Base-by-base conservation (phyloP, 2,113 vertebrate genomes). In the Brienomyrus longianalis region DNA sequence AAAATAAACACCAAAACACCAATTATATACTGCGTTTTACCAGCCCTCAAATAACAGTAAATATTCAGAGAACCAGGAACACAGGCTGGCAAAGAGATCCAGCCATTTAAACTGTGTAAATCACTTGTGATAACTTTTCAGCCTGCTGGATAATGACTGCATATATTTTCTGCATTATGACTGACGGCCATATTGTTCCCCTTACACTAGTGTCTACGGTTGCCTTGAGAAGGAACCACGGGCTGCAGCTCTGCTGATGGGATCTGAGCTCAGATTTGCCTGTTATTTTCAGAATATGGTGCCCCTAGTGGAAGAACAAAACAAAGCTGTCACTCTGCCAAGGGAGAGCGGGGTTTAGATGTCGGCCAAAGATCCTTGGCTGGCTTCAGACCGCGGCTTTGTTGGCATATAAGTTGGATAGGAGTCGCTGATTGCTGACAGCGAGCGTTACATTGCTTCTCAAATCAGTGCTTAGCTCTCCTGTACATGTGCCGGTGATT, bases 391-490 rank as follows among this genome's bases (percentile, higher is more conserved):
- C 19, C 45, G 9, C 9, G 10, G 83, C 83, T 84, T 84, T 84
- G 45, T n/a, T 47, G 83, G 83, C 83, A 48, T 84, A 48, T 48
- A 84, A 48, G 45, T 45, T 84, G 83, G 21, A 48, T 48, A 48
- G 83, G 83, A 84, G 11, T 48, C 8, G 19, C 39, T 48, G 43
- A 45, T 84, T 48, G 39, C 83, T 84, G 43, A 21, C 83, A 48
- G 45, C 2, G 21, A 84, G 83, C 19, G 19, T 4, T 45, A 21
- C 21, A 11, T n/a, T 4, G 31, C 74, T 39, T 80, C 74, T 80
- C 74, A 84, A 48, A 84, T 48, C 83, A 84, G 83, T 47, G 43
- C 83, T 84, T 84, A 84, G 83, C 83, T 84, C 45, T 84, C 83
- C 39, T 21, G 39, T 84, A n/a, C 45, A 47, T 21, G 21, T 19